Evolutionary conservation across 2,113 vertebrate species (phyloP).

Genomic region (Carettochelys insculpta): DNA sequence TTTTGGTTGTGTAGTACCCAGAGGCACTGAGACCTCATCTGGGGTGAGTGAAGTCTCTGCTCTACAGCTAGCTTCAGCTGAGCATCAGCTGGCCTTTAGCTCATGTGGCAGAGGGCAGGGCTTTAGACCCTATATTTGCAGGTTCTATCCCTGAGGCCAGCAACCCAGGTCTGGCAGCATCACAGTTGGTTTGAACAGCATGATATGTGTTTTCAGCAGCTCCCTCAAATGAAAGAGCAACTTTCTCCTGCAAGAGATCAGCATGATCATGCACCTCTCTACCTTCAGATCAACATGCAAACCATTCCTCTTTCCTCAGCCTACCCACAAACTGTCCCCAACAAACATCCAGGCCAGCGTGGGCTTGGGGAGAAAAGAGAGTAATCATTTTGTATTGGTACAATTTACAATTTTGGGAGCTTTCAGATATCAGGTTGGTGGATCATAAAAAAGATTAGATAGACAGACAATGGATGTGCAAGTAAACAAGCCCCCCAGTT

Average conservation of each 20-base stretch:
- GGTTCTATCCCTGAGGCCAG: too few species aligned
- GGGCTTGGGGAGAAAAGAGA: conserved; percentile 6
- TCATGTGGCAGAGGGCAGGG: too few species aligned
- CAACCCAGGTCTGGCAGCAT: too few species aligned
- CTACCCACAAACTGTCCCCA: conserved; percentile 21
- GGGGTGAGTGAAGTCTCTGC: too few species aligned
- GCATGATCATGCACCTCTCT: background rate
- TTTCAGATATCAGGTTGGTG: background rate
- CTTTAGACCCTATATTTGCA: too few species aligned
- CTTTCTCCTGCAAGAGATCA: background rate
- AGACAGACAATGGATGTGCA: conserved; percentile 39
- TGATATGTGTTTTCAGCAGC: background rate
- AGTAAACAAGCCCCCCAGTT: background rate
- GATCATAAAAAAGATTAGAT: background rate
- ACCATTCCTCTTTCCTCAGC: conserved; percentile 1
- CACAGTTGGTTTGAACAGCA: conserved; percentile 37
- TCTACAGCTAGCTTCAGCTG: too few species aligned
- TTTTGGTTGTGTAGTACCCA: background rate
- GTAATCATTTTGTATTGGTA: background rate
- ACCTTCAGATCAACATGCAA: background rate
- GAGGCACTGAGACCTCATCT: too few species aligned
- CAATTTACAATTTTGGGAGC: background rate
- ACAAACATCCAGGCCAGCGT: conserved; percentile 48
- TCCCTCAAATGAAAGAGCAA: background rate
- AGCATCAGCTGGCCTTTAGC: too few species aligned